Evolutionary conservation across 2,888 invertebrate genomes (phyloP).

Genomic region (Lasioglossum marginatum): DNA sequence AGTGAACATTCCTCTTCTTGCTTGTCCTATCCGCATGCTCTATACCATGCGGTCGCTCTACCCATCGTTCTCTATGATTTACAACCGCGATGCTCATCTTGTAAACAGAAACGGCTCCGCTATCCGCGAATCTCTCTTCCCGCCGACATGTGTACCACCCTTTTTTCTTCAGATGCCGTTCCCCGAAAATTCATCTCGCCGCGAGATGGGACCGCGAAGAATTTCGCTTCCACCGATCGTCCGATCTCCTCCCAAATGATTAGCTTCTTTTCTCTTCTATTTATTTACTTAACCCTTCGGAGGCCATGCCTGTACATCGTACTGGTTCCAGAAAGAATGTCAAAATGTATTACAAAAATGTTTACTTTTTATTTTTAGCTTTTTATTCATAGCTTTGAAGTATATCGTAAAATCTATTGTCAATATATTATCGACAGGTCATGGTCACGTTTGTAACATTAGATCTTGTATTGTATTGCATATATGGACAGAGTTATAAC

Average conservation of each 20-base stretch:
- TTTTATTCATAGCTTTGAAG: no score
- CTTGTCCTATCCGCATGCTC: conserved; percentile 59
- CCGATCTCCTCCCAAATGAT: background rate
- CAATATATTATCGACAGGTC: no score
- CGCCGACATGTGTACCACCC: conserved; percentile 33
- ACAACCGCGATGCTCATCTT: conserved; percentile 81
- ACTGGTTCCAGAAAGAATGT: background rate
- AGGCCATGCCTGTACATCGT: background rate
- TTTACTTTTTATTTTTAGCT: no score
- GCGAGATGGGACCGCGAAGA: conserved; percentile 12
- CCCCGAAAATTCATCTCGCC: conserved; percentile 58
- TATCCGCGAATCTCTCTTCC: conserved; percentile 57
- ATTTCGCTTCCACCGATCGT: background rate
- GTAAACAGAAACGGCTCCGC: conserved; percentile 70
- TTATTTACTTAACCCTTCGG: background rate
- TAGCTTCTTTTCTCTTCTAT: background rate
- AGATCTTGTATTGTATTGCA: no score
- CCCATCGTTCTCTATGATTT: conserved; percentile 77
- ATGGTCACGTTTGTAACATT: no score
- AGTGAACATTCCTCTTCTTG: conserved; percentile 72
- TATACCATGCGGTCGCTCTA: conserved; percentile 67
- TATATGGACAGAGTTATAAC: no score
- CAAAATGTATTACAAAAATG: background rate
- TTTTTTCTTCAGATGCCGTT: conserved; percentile 47
- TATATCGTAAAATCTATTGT: no score